Evolutionary conservation across 2,888 invertebrate species (phyloP).

Genomic region (Cotesia congregata): DNA sequence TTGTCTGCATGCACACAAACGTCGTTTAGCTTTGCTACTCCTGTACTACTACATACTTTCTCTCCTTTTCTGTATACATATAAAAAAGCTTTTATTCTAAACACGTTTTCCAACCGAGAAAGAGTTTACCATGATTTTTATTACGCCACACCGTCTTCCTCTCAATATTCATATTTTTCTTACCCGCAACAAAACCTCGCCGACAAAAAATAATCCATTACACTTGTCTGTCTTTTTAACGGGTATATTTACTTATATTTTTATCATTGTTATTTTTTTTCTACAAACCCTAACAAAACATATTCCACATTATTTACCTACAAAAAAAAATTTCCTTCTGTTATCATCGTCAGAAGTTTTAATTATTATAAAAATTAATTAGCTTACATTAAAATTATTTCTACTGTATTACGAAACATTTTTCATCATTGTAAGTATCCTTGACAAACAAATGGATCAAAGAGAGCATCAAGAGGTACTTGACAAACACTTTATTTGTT

Average conservation of each 20-base stretch:
- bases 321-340: neutral
- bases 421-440: neutral
- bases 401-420: neutral
- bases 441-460: neutral
- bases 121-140: constrained; percentile 39
- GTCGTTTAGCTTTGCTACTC: constrained; percentile 12
- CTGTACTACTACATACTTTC: neutral
- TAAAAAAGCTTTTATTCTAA: constrained; percentile 24
- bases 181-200: neutral
- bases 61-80: constrained; percentile 20
- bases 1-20: constrained; percentile 43
- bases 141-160: constrained; percentile 22
- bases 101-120: constrained; percentile 39
- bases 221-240: neutral
- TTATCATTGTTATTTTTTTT: neutral
- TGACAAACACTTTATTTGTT: neutral
- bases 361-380: neutral
- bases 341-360: neutral
- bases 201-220: constrained; percentile 12
- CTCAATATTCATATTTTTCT: constrained; percentile 21
- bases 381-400: neutral
- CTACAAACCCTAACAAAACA: neutral
- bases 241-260: neutral
- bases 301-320: neutral
- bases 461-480: too few relatives aligned